Conservation (phyloP, 2,888 invertebrate species). For the Tetramorium bicarinatum region DNA sequence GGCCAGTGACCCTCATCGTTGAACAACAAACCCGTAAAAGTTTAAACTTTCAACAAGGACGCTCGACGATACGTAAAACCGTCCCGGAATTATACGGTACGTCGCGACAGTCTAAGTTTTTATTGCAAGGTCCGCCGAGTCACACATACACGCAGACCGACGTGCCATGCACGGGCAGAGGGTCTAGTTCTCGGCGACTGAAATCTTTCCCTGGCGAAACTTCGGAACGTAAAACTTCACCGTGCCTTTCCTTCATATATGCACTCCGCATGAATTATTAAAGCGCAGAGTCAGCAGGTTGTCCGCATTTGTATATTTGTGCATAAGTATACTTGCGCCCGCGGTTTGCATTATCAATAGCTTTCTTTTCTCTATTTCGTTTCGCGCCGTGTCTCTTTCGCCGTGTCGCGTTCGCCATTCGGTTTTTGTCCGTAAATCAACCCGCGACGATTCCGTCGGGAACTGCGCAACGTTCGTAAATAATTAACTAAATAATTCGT, state of each 20-base stretch:
- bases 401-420: not conserved
- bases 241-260: not conserved
- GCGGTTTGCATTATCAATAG: slow-evolving; percentile 1
- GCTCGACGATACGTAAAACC: not conserved
- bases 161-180: no score
- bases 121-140: not conserved
- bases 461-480: not conserved
- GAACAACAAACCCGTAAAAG: not conserved
- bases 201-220: slow-evolving; percentile 22
- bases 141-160: no score
- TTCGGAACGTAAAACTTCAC: slow-evolving; percentile 13
- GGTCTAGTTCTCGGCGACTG: slow-evolving; percentile 2
- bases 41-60: slow-evolving; percentile 18
- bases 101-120: slow-evolving; percentile 1
- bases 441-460: not conserved
- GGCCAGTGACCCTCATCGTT: not conserved
- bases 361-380: not conserved
- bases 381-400: not conserved
- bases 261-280: slow-evolving; percentile 32
- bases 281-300: slow-evolving; percentile 19
- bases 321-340: not conserved
- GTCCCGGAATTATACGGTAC: not conserved
- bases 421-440: not conserved
- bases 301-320: slow-evolving; percentile 22
- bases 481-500: slow-evolving; percentile 8